A percentile compares a stretch with the other conserved stretches of the same genome.
These are phyloP conservation scores for Drosophila pseudotakahashii DNA, from an alignment of 2,888 invertebrate species.

Conservation along the genomic window DNA sequence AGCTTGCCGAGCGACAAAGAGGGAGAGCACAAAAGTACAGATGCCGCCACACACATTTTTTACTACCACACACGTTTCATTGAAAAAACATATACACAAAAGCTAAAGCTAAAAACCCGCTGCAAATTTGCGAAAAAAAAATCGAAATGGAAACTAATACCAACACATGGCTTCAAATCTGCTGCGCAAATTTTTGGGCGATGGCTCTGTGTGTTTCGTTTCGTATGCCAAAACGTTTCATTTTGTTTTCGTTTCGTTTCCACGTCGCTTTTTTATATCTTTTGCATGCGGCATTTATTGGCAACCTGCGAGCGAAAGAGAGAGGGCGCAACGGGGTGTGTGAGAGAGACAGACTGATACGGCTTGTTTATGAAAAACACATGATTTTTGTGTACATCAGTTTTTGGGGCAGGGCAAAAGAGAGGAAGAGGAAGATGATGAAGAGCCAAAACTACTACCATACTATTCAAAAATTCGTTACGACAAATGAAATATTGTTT, in stretches of 20 bases:
- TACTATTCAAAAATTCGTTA: background rate
- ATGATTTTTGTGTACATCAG: constrained; percentile 66
- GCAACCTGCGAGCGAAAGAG: constrained; percentile 68
- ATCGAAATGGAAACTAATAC: constrained; percentile 43
- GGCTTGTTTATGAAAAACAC: constrained; percentile 77
- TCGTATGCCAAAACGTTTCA: constrained; percentile 54
- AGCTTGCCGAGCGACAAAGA: constrained; percentile 69
- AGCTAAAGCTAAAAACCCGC: constrained; percentile 56
- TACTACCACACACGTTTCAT: constrained; percentile 73
- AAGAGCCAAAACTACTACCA: constrained; percentile 13
- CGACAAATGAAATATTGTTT: too few relatives aligned
- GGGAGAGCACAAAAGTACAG: constrained; percentile 68
- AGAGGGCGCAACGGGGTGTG: constrained; percentile 8
- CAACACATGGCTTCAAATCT: constrained; percentile 63
- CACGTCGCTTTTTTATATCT: constrained; percentile 27
- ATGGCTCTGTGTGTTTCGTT: constrained; percentile 53
- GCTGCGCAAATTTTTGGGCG: constrained; percentile 81
- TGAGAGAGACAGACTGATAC: constrained; percentile 4
- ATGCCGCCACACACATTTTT: constrained; percentile 70
- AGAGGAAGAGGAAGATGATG: background rate
- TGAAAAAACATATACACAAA: constrained; percentile 60
- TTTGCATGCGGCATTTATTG: constrained; percentile 65
- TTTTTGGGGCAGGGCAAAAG: constrained; percentile 34
- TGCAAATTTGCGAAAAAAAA: constrained; percentile 47
- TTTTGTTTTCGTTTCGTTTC: constrained; percentile 50